These are phyloP conservation scores for Helogale parvula DNA, from an alignment of 2,113 vertebrate genomes.

Conservation along the genomic window DNA sequence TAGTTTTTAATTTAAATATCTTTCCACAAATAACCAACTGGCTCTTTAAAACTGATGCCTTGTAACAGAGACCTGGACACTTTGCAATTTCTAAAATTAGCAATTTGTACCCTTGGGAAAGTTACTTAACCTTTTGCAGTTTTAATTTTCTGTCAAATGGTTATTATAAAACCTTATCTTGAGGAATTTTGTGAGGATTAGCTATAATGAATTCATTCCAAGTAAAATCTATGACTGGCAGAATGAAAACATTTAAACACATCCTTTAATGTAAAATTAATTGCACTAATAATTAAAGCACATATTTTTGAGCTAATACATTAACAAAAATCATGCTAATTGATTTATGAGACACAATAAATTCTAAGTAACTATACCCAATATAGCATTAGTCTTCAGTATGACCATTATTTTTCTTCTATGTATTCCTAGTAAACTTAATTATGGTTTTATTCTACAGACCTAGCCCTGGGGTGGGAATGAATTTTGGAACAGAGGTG, in stretches of 20 bases:
- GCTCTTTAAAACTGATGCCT: not conserved
- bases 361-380: not conserved
- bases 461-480: not conserved
- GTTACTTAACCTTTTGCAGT: not conserved
- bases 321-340: not conserved
- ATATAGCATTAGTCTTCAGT: not conserved
- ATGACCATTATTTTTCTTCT: not conserved
- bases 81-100: not conserved
- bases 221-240: not conserved
- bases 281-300: not conserved
- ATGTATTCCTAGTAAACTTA: not conserved
- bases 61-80: not conserved
- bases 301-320: not conserved
- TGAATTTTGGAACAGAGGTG: not conserved
- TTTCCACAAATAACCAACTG: not conserved
- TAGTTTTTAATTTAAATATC: not conserved
- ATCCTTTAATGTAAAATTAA: not conserved
- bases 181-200: slow-evolving; percentile 19
- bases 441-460: not conserved
- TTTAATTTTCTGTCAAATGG: not conserved
- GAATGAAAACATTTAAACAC: not conserved
- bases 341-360: not conserved
- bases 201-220: not conserved
- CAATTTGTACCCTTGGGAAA: not conserved
- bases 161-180: not conserved